Conservation (phyloP, 2,888 invertebrate species). For the Xestia c-nigrum region DNA sequence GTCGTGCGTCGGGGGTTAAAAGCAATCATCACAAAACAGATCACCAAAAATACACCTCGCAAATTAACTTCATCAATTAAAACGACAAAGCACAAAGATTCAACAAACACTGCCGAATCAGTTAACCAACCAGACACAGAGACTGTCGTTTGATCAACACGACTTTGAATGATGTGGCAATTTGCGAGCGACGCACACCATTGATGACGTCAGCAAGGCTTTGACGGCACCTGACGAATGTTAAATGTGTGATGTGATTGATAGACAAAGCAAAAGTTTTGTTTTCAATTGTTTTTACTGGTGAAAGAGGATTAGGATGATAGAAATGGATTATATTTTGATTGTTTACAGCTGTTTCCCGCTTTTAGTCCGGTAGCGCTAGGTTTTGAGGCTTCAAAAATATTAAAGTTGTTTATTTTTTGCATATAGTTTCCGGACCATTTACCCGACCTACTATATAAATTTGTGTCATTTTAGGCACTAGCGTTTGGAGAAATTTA, state of each 20-base stretch:
- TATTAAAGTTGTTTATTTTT: too few relatives aligned
- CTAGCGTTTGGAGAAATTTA: too few relatives aligned
- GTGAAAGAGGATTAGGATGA: neutral
- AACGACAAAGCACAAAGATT: conserved; percentile 40
- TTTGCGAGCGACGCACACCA: conserved; percentile 55
- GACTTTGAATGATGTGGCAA: conserved; percentile 63
- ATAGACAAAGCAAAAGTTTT: neutral
- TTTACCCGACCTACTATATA: too few relatives aligned
- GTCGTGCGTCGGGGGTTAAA: too few relatives aligned
- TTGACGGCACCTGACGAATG: conserved; percentile 36
- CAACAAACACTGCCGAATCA: conserved; percentile 51
- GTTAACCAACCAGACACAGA: conserved; percentile 44
- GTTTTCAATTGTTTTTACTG: neutral
- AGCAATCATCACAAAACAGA: neutral
- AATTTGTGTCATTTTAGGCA: too few relatives aligned
- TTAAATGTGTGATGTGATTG: neutral
- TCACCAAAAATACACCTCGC: neutral
- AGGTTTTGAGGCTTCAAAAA: too few relatives aligned
- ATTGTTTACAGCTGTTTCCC: neutral
- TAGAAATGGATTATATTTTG: neutral
- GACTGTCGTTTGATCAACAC: conserved; percentile 53
- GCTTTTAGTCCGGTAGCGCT: too few relatives aligned
- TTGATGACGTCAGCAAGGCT: conserved; percentile 54
- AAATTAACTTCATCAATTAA: conserved; percentile 26
- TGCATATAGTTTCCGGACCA: too few relatives aligned